phyloP scores from a whole-genome alignment of 1,140 invertebrate genomes.

The Mesaphorura yosii region DNA sequence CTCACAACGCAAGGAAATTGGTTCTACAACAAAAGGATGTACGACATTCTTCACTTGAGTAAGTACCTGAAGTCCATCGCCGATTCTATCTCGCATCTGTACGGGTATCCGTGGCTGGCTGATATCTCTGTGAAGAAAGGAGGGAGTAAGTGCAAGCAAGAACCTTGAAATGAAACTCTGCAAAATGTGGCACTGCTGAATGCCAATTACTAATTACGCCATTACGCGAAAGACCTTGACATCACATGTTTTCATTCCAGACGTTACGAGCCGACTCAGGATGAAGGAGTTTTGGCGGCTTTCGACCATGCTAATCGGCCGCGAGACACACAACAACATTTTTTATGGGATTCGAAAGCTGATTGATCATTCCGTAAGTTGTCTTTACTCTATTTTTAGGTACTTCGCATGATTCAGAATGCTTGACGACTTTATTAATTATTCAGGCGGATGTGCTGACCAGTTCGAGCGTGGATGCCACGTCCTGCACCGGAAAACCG shows the following conservation, averaged over 20 bases:
- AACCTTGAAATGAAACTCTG: neutral
- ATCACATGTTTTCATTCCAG: conserved; percentile 3
- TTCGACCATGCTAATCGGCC: conserved; percentile 2
- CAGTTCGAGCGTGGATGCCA: no score
- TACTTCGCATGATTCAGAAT: no score
- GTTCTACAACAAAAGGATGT: conserved; percentile 17
- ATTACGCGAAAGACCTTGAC: no score
- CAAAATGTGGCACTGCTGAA: no score
- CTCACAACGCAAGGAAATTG: conserved; percentile 10
- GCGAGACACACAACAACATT: no score
- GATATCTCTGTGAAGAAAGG: conserved; percentile 9
- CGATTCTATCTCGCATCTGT: no score
- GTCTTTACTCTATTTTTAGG: no score
- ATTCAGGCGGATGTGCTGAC: no score
- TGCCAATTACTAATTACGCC: no score
- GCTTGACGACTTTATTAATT: no score
- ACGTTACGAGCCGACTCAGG: conserved; percentile 1
- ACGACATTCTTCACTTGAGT: conserved; percentile 18
- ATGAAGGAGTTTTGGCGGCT: conserved; percentile 6
- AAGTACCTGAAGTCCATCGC: conserved; percentile 20
- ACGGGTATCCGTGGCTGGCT: conserved; percentile 17
- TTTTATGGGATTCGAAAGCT: conserved; percentile 7
- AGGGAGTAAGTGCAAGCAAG: conserved; percentile 2
- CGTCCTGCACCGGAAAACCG: neutral
- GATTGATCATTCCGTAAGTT: conserved; percentile 16